A percentile compares a stretch with the other conserved stretches of the same genome.
Conservation (phyloP, 2,888 invertebrate species). For the Parochlus steinenii region DNA sequence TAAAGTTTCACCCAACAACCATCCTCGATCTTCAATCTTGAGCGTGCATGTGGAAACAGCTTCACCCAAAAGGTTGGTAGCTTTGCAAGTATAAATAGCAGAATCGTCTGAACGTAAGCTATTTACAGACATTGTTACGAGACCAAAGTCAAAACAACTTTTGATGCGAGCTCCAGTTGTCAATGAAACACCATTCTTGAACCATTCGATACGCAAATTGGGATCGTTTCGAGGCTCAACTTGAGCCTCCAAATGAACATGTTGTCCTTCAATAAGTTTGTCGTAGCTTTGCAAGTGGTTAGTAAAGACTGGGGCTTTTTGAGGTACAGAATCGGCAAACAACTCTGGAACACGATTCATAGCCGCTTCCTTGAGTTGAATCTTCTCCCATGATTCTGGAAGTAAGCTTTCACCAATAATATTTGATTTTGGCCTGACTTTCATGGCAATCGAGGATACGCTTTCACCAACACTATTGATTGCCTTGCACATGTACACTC, state of each 20-base stretch:
- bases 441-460: conserved; percentile 77
- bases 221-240: conserved; percentile 84
- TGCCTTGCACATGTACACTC: conserved; percentile 87
- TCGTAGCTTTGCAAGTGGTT: conserved; percentile 76
- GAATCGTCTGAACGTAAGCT: conserved; percentile 79
- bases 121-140: conserved; percentile 82
- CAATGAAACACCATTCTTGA: conserved; percentile 73
- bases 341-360: conserved; percentile 80
- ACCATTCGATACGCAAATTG: conserved; percentile 78
- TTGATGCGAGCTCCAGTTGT: conserved; percentile 79
- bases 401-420: conserved; percentile 73
- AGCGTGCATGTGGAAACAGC: conserved; percentile 83
- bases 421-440: conserved; percentile 67
- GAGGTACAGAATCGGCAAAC: conserved; percentile 69
- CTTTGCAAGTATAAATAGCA: conserved; percentile 90
- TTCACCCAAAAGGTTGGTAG: conserved; percentile 83
- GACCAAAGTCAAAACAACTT: conserved; percentile 92
- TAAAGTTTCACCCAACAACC: conserved; percentile 71
- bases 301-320: conserved; percentile 90
- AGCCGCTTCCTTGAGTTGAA: conserved; percentile 77
- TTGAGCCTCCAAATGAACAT: conserved; percentile 73
- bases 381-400: conserved; percentile 85
- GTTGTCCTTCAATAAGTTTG: conserved; percentile 70
- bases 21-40: conserved; percentile 76
- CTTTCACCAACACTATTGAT: conserved; percentile 89